Base-by-base conservation (phyloP, 2,113 vertebrate species). In the Rhynchomys soricoides region DNA sequence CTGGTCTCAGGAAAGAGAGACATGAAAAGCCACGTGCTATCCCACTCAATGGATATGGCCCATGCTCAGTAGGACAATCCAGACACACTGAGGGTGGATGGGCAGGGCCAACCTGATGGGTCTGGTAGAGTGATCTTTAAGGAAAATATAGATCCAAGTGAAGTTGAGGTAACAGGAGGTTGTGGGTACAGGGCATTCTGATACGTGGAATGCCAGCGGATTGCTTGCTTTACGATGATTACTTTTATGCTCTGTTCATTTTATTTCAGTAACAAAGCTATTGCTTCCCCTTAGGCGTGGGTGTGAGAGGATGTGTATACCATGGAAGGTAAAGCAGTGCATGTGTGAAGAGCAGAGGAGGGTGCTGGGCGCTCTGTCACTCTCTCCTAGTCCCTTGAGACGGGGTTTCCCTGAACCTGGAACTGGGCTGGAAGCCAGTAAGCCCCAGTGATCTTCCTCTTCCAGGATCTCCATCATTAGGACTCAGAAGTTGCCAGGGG, bases 61-160 rank as follows among this genome's bases (percentile, higher is more conserved):
- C 13, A 3, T 37, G 43, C 37, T 10, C 43, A 40, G 55, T 3
- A 11, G 66, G 43, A 34, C 81, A 45, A 26, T 26, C 66, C 74
- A 34, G 11, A 45, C 0, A 50, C 68, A 68, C 40, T 1, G 3
- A 45, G 40, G 29, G 82, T 34, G 59, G 5, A 34, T 1, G 12
- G 29, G 68, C 21, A 22, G 26, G 13, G 40, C 12, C 50, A 75
- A 11, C 79, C 43, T 24, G 83, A 66, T 10, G 3, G 22, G 26
- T 26, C 2, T 31, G 5, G 6, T 34, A 7, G 12, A 21, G 3
- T 50, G 19, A 10, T 7, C 3, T 1, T 2, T 13, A 43, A 52
- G 7, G 55, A 55, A 24, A 43, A 7, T 1, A 5, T 8, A 26
- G 45, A 81, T 3, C 34, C 29, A 74, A 66, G 48, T 3, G 5